phyloP scores from a whole-genome alignment of 2,888 invertebrate species.

The Margaritifera margaritifera region DNA sequence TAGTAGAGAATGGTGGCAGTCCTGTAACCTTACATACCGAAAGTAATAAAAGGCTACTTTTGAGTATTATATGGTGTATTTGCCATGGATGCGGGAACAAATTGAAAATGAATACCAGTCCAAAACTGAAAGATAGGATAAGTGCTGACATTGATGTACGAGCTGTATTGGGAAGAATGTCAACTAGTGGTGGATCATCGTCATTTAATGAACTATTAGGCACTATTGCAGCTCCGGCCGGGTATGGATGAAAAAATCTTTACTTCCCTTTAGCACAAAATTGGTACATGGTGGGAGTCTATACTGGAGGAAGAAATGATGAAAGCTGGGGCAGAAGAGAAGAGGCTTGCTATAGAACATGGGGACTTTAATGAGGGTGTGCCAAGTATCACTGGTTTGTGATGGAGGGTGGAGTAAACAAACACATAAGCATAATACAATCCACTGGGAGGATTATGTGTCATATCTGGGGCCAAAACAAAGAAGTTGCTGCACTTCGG shows the following conservation, averaged over 20 bases:
- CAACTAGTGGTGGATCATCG: neutral
- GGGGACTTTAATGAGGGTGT: conserved; percentile 17
- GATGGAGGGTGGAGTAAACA: conserved; percentile 29
- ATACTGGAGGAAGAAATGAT: conserved; percentile 14
- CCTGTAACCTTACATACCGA: too few relatives aligned
- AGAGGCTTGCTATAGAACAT: conserved; percentile 11
- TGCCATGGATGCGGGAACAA: neutral
- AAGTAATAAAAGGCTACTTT: too few relatives aligned
- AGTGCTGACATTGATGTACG: conserved; percentile 6
- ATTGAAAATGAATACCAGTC: neutral
- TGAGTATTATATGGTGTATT: neutral
- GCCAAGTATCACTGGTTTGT: conserved; percentile 17
- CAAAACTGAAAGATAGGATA: neutral
- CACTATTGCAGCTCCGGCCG: neutral
- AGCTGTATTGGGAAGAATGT: conserved; percentile 5
- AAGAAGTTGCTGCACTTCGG: conserved; percentile 18
- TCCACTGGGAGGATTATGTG: conserved; percentile 21
- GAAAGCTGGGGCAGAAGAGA: conserved; percentile 21
- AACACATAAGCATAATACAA: conserved; percentile 24
- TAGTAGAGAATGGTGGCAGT: too few relatives aligned
- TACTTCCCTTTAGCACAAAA: neutral
- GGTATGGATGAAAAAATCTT: conserved; percentile 1
- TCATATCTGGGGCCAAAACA: conserved; percentile 17
- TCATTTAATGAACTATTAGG: neutral
- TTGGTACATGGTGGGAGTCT: too few relatives aligned